Percentiles rank a stretch among this genome's conserved stretches.
phyloP scores from a whole-genome alignment of 2,797 vertebrate species.

The Enteromius trimaculatus region DNA sequence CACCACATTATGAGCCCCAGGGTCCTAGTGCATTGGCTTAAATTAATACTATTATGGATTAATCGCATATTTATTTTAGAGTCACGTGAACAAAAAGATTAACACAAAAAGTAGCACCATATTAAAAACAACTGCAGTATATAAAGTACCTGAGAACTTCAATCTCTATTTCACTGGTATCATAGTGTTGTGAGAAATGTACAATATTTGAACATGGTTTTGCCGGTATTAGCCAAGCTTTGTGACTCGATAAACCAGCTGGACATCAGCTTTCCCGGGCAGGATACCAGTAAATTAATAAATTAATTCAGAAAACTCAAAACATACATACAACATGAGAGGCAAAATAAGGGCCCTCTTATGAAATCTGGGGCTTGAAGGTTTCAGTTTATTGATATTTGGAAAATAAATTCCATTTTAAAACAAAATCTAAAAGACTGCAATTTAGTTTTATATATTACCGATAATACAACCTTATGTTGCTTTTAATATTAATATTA shows the following conservation, averaged over 20 bases:
- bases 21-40: conserved; percentile 72
- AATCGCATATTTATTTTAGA: background rate
- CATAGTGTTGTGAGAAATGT: background rate
- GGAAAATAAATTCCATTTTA: background rate
- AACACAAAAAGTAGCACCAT: too few relatives aligned
- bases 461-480: background rate
- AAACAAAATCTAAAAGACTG: background rate
- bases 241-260: background rate
- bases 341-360: background rate
- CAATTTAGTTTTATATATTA: background rate
- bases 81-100: background rate
- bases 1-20: conserved; percentile 59
- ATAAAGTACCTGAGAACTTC: background rate
- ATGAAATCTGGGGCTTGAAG: background rate
- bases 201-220: background rate
- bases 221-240: background rate
- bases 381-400: background rate
- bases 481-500: too few relatives aligned
- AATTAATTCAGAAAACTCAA: background rate
- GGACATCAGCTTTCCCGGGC: background rate
- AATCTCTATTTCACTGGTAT: background rate
- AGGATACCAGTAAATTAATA: background rate
- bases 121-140: background rate
- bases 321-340: background rate
- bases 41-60: background rate